These are phyloP conservation scores for Gasterosteus nipponicus DNA, from an alignment of 2,113 vertebrate species.

Conservation along the genomic window DNA sequence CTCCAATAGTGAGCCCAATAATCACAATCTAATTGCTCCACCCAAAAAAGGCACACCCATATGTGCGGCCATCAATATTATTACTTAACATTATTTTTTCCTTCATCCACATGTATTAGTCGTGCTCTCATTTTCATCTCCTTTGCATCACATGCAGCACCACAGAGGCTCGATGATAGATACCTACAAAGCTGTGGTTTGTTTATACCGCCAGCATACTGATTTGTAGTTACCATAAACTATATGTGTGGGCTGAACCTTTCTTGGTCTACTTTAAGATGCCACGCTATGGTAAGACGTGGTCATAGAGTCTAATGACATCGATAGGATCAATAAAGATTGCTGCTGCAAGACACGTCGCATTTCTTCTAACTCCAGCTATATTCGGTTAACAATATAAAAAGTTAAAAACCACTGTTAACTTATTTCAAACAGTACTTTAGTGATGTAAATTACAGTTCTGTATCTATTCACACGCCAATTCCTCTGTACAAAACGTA, in stretches of 20 bases:
- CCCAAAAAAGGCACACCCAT: neutral
- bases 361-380: conserved; percentile 13
- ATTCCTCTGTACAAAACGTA: neutral
- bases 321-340: conserved; percentile 38
- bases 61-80: neutral
- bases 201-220: neutral
- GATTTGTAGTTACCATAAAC: conserved; percentile 2
- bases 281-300: conserved; percentile 8
- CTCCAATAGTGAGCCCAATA: neutral
- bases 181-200: conserved; percentile 8
- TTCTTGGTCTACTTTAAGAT: neutral
- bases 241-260: neutral
- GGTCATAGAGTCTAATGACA: conserved; percentile 33
- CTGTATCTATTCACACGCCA: conserved; percentile 18
- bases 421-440: neutral
- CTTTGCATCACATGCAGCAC: neutral
- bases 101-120: too few relatives aligned
- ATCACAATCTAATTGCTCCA: neutral
- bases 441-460: conserved; percentile 13
- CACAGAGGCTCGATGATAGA: neutral
- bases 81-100: too few relatives aligned
- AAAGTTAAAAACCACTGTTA: neutral
- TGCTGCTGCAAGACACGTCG: conserved; percentile 5
- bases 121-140: too few relatives aligned
- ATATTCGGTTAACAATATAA: neutral